These are phyloP conservation scores for Leptatherina wallacei DNA, from an alignment of 2,797 vertebrate genomes.

Conservation along the genomic window DNA sequence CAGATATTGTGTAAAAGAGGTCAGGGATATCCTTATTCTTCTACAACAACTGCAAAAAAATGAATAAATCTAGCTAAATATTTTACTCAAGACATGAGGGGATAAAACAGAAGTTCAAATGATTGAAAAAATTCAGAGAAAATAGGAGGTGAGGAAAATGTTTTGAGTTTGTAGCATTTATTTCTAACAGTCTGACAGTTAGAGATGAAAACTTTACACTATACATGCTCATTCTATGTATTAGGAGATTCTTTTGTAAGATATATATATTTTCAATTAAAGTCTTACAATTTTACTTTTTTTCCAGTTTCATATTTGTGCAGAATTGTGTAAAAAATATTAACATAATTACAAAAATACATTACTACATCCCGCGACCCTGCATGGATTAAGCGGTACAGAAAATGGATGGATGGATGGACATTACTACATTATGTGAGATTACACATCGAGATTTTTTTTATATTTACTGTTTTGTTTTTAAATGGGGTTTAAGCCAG, in stretches of 20 bases:
- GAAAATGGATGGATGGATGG: too few relatives aligned
- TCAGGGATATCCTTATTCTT: not conserved
- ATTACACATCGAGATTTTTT: not conserved
- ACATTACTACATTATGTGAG: not conserved
- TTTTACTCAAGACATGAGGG: not conserved
- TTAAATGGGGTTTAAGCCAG: constrained; percentile 34
- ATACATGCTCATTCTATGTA: not conserved
- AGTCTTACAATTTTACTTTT: not conserved
- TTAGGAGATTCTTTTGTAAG: not conserved
- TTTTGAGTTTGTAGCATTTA: not conserved
- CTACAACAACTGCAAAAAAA: not conserved
- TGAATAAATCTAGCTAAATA: not conserved
- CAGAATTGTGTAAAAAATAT: not conserved
- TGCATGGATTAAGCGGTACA: too few relatives aligned
- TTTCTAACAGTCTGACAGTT: not conserved
- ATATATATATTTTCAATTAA: not conserved
- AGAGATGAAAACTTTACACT: not conserved
- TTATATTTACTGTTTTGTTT: constrained; percentile 5
- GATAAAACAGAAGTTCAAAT: not conserved
- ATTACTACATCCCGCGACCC: too few relatives aligned
- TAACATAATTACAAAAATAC: constrained; percentile 4
- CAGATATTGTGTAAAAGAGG: constrained; percentile 8
- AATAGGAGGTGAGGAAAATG: not conserved
- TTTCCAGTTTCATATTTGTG: not conserved
- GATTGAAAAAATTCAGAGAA: not conserved